Evolutionary conservation across 2,888 invertebrate genomes (phyloP).

Genomic region (Adineta ricciae): DNA sequence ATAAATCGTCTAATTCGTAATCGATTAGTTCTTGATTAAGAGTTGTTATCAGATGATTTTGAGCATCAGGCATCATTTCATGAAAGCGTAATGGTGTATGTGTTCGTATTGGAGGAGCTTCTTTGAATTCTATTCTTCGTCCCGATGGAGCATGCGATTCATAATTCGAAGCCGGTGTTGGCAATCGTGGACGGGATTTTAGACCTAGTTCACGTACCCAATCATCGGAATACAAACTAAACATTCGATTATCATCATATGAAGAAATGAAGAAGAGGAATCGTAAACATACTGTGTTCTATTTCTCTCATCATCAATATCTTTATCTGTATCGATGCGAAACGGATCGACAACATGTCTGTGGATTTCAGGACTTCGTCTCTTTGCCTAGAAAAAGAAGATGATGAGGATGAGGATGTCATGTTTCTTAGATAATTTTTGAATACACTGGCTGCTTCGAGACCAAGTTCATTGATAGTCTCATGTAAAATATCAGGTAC

Average conservation of each 20-base stretch:
- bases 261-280: too few species aligned
- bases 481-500: slow-evolving; percentile 4
- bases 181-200: neutral
- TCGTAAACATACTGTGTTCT: neutral
- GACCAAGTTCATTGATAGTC: neutral
- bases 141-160: neutral
- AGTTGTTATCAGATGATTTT: neutral
- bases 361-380: too few species aligned
- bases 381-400: too few species aligned
- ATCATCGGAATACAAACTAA: neutral
- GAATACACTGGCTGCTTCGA: neutral
- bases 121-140: neutral
- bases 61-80: neutral
- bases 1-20: neutral
- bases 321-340: neutral
- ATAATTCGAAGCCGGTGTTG: neutral
- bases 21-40: neutral
- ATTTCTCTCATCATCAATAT: neutral
- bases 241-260: neutral
- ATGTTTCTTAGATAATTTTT: too few species aligned
- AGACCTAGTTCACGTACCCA: neutral
- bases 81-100: neutral
- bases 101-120: neutral
- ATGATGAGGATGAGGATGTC: too few species aligned
- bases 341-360: neutral